Percentiles rank a stretch among this genome's conserved stretches.
These are phyloP conservation scores for Clarias laeviceps DNA, from an alignment of 2,797 vertebrate genomes.

Conservation along the genomic window DNA sequence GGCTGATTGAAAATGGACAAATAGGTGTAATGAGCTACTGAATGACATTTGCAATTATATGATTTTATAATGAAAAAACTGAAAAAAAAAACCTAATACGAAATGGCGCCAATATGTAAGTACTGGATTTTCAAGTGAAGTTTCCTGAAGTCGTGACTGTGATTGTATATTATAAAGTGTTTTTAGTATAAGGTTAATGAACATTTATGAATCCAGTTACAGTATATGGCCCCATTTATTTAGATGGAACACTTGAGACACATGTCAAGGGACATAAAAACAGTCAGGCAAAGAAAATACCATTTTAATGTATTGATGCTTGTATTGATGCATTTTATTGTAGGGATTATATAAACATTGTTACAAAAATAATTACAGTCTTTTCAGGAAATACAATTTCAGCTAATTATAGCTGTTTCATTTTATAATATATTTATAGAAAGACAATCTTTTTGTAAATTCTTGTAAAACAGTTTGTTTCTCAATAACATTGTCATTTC, in stretches of 20 bases:
- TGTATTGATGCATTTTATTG: not conserved
- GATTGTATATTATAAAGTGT: too few species aligned
- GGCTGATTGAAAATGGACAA: not conserved
- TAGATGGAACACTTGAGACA: too few species aligned
- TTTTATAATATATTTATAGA: too few species aligned
- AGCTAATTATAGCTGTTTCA: not conserved
- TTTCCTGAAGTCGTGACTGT: too few species aligned
- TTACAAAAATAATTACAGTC: not conserved
- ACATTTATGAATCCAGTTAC: too few species aligned
- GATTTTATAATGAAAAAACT: not conserved
- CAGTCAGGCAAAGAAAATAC: too few species aligned
- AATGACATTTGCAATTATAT: not conserved
- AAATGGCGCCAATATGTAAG: too few species aligned
- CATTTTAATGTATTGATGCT: too few species aligned
- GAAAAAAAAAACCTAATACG: not conserved
- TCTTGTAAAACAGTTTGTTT: not conserved
- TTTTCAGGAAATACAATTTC: not conserved
- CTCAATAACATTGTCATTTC: not conserved
- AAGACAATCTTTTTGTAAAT: not conserved
- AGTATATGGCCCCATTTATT: too few species aligned
- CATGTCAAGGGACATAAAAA: not conserved
- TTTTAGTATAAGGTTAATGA: too few species aligned
- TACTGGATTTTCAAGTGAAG: too few species aligned
- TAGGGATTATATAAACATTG: not conserved
- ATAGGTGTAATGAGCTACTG: not conserved